Evolutionary conservation across 2,113 vertebrate species (phyloP), one percentile per base, ranked within the genome.

Genomic region (Elephantulus edwardii): DNA sequence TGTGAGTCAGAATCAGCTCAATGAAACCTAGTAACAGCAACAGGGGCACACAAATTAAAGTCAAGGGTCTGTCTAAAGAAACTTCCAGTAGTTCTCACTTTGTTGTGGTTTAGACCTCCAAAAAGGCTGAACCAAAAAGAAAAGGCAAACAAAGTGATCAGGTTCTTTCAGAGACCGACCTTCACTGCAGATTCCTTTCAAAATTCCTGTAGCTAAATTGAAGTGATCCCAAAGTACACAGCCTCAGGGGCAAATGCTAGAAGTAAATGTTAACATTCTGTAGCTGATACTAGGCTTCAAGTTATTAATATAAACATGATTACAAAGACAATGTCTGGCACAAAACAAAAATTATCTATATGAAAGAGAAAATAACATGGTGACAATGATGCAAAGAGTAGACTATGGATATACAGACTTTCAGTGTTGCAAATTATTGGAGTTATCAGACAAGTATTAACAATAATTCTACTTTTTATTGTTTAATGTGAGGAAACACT

Each of bases 281-380:
- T 81, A 16, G 54, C 52, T 38, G 16, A 52, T 71, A n/a, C 20
- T 40, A 38, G 17, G 44, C n/a, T 35, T 58, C 16, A 35, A 13
- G 26, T 89, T 86, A 79, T 76, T 88, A 72, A 56, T 77, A n/a
- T 20, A 80, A 90, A 71, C 17, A 92, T 13, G 35, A 42, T 84
- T 77, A 81, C 13, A 86, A 80, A 79, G 38, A 70, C 33, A 71
- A 12, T 28, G 1, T 26, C 28, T 71, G 24, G 24, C n/a, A 78
- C 17, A 71, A 66, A 68, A 48, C 66, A 6, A 44, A 79, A 72
- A 71, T 40, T 10, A 52, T 75, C 16, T 1, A 4, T 56, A 22
- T 7, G 56, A 22, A 74, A 78, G 24, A 87, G 8, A 82, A 77
- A 42, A 46, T 54, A 64, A 66, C 3, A 28, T 84, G n/a, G 58